A percentile compares a stretch with the other conserved stretches of the same genome.
phyloP scores from a whole-genome alignment of 2,113 vertebrate genomes.

The Entomyzon cyanotis region DNA sequence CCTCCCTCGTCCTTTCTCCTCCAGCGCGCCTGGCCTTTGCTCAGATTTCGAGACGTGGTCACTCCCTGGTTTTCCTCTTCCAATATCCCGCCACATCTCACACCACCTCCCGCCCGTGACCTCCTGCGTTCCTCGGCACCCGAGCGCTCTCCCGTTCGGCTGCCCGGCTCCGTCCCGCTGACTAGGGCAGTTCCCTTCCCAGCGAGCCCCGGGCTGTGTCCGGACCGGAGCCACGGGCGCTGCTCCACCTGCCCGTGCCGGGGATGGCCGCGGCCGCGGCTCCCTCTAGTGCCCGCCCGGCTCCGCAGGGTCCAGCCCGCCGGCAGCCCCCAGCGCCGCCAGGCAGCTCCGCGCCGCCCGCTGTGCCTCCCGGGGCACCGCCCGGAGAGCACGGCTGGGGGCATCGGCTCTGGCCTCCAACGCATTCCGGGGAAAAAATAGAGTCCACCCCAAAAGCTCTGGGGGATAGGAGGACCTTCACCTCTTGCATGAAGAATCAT shows the following conservation, averaged over 20 bases:
- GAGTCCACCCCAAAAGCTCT: background rate
- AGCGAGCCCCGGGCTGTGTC: accelerated
- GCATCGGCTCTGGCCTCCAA: background rate
- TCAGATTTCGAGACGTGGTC: background rate
- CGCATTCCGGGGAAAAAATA: background rate
- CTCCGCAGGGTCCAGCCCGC: background rate
- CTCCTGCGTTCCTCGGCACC: background rate
- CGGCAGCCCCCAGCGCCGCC: background rate
- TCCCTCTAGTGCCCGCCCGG: slow-evolving; percentile 67
- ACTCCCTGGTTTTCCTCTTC: background rate
- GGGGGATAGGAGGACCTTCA: background rate
- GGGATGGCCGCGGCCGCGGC: slow-evolving; percentile 3
- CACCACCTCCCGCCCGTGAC: background rate
- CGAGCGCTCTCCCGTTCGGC: background rate
- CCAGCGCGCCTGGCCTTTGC: background rate
- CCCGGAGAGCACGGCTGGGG: background rate
- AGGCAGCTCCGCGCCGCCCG: background rate
- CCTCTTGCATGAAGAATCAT: background rate
- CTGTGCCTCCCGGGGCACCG: too few species aligned
- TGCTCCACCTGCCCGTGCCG: background rate
- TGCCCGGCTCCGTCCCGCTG: background rate
- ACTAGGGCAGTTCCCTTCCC: too few species aligned
- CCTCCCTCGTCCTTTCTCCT: background rate
- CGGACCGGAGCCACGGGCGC: background rate
- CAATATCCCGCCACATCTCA: background rate